These are phyloP conservation scores for Norana najaformis DNA, from an alignment of 2,888 invertebrate genomes.

Conservation along the genomic window DNA sequence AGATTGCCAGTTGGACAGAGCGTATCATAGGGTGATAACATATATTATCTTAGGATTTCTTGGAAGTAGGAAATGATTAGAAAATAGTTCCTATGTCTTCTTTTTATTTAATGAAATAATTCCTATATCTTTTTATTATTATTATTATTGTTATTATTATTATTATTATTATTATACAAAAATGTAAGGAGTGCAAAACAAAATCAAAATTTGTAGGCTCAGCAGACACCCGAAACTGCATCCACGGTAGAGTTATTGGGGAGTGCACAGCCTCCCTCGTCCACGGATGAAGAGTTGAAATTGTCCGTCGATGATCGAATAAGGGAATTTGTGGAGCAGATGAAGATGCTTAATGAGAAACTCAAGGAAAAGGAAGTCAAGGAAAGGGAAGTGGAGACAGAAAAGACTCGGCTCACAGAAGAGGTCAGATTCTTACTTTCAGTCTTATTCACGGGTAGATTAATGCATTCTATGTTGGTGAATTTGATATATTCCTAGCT, in stretches of 20 bases:
- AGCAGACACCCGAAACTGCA: no score
- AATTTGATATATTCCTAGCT: background rate
- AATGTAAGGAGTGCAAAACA: no score
- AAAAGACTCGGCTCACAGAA: background rate
- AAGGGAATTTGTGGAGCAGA: background rate
- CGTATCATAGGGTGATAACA: no score
- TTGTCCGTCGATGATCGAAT: background rate
- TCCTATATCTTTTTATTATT: background rate
- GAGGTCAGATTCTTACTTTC: background rate
- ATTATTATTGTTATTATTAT: no score
- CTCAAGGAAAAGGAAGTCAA: background rate
- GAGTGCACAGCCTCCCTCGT: no score
- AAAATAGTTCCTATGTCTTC: background rate
- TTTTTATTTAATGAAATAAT: background rate
- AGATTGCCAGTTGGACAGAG: no score
- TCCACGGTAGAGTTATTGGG: no score
- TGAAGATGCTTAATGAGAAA: slow-evolving; percentile 8
- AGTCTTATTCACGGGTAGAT: background rate
- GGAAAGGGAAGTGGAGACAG: background rate
- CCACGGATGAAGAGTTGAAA: background rate
- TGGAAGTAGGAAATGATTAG: no score
- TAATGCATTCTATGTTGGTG: background rate
- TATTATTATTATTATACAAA: background rate
- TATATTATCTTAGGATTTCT: background rate
- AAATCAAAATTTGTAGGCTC: no score